phyloP scores from a whole-genome alignment of 1,140 invertebrate genomes.

The Listronotus bonariensis region DNA sequence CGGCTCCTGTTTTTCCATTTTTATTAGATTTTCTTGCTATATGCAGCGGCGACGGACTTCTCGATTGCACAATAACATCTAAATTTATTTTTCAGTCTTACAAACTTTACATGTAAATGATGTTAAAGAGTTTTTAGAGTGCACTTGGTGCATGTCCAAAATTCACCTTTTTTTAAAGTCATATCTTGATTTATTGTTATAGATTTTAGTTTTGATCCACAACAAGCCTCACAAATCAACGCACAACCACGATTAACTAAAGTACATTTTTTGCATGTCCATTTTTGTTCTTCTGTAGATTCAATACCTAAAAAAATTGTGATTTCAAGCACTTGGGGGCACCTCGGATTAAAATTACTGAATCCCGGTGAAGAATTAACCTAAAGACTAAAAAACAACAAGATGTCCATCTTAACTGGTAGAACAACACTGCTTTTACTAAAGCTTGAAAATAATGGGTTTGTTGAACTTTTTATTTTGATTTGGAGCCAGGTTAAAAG shows the following conservation, averaged over 20 bases:
- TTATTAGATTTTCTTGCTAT: slow-evolving; percentile 10
- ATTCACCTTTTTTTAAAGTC: slow-evolving; percentile 74
- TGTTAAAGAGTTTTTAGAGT: slow-evolving; percentile 80
- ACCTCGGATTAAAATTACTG: too few species aligned
- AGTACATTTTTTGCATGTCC: slow-evolving; percentile 89
- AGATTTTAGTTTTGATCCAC: slow-evolving; percentile 75
- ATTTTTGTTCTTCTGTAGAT: slow-evolving; percentile 59
- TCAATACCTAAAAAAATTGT: slow-evolving; percentile 23
- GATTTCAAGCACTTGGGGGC: too few species aligned
- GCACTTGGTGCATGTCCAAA: slow-evolving; percentile 77
- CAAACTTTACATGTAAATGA: slow-evolving; percentile 77
- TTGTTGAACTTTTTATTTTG: too few species aligned
- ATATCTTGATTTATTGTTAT: slow-evolving; percentile 68
- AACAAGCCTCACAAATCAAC: slow-evolving; percentile 79
- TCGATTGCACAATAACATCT: slow-evolving; percentile 41
- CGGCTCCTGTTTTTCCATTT: slow-evolving; percentile 8
- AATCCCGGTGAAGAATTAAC: too few species aligned
- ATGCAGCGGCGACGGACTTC: slow-evolving; percentile 58
- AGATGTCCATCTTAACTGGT: too few species aligned
- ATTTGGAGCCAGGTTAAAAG: too few species aligned
- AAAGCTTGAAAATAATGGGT: too few species aligned
- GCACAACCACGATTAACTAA: slow-evolving; percentile 73
- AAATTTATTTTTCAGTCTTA: slow-evolving; percentile 53
- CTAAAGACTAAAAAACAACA: too few species aligned
- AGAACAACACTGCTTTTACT: too few species aligned